Evolutionary conservation across 1,140 invertebrate genomes (phyloP), one percentile per base, ranked within the genome.

Genomic region (Drosophila repletoides): DNA sequence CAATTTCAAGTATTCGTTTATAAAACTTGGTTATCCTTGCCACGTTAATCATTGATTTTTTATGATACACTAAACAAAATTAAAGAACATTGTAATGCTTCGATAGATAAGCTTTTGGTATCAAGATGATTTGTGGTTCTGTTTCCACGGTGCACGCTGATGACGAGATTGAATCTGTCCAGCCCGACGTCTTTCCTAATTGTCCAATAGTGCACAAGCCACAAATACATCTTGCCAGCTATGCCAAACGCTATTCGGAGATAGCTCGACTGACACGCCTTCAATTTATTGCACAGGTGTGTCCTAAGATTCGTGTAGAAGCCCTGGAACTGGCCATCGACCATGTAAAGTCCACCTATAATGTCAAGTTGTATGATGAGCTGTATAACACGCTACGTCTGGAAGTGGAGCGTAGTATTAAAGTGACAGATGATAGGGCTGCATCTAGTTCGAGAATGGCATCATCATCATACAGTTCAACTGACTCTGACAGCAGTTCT

Each of bases 311-410:
- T 14, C 52, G 70, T 2, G 79, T 79, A 15, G 29, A 56, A 5
- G 77, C 77, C 3, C 51, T 83, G 0, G 70, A 77, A 12, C 10
- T 83, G 56, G 77, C 77, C 41, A 66, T 83, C 7, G 53, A 55
- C 5, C 64, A 84, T 12, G 79, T 83, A 2, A 83, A 83, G 73
- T 43, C 49, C 3, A 83, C 77, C 1, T 83, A 64, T 19, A 83
- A 83, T 22, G 64, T 83, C 0, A 66, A 66, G 26, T 31, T 83
- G 24, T 83, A 83, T 24, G 74, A 83, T 2, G 77, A 83, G 15
- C 60, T 83, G 0, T 63, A 83, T 19, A 38, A 40, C 0, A 66
- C 36, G 0, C 74, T 84, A 1, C 41, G 55, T 12, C 22, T 4
- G 1, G 65, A 70, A 19, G 28, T 65, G 4, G 26, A 33, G 5